phyloP scores from a whole-genome alignment of 2,113 vertebrate genomes.

The Eulemur rufifrons region DNA sequence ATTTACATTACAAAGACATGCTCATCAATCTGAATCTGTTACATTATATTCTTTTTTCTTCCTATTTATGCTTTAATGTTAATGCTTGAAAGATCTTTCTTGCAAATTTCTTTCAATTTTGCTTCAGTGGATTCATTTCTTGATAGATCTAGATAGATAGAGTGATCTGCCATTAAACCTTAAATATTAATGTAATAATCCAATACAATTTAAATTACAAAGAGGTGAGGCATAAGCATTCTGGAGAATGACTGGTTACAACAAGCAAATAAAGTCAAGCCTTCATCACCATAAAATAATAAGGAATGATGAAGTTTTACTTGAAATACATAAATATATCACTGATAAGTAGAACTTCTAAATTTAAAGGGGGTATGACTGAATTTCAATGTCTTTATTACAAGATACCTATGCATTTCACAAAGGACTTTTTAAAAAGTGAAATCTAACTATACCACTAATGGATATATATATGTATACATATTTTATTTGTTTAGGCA shows the following conservation, averaged over 20 bases:
- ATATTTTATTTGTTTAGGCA: background rate
- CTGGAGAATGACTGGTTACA: background rate
- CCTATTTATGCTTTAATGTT: background rate
- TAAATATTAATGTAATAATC: background rate
- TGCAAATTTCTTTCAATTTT: background rate
- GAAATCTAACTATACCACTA: background rate
- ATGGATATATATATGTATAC: background rate
- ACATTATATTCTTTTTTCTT: background rate
- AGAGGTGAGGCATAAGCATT: background rate
- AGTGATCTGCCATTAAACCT: background rate
- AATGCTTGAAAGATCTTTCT: background rate
- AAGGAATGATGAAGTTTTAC: background rate
- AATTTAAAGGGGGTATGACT: background rate
- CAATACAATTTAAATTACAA: background rate
- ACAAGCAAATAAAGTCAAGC: background rate
- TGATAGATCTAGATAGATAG: background rate
- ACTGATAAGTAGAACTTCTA: background rate
- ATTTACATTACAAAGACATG: background rate
- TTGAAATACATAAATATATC: background rate
- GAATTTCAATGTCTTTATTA: background rate
- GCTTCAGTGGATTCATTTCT: background rate
- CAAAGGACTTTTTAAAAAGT: conserved; percentile 13
- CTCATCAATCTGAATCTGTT: background rate
- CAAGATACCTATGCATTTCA: background rate
- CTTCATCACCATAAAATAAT: background rate